A percentile compares a stretch with the other conserved stretches of the same genome.
Conservation (phyloP, 2,113 vertebrate genomes). For the Brachirus orientalis region DNA sequence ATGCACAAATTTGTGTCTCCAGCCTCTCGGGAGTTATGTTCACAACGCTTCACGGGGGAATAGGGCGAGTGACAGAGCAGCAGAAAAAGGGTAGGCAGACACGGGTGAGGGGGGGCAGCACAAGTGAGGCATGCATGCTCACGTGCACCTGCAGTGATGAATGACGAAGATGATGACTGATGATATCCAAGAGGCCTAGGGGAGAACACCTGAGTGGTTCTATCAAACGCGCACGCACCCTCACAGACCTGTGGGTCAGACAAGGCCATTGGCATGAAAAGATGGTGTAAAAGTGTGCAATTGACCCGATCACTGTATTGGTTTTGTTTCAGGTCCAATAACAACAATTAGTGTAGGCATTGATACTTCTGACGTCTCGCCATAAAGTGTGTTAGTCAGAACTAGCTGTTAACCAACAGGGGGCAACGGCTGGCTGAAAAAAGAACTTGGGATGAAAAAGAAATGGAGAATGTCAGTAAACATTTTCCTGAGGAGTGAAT, state of each 20-base stretch:
- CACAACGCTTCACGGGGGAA: conserved; percentile 50
- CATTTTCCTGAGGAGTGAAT: no score
- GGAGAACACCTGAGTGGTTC: conserved; percentile 79
- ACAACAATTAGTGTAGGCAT: conserved; percentile 39
- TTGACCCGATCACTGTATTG: conserved; percentile 38
- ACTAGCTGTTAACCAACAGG: not conserved
- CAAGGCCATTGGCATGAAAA: conserved; percentile 45
- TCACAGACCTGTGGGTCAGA: conserved; percentile 35
- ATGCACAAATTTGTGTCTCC: conserved; percentile 59
- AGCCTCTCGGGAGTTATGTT: conserved; percentile 48
- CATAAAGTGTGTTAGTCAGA: not conserved
- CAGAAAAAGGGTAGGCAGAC: conserved; percentile 40
- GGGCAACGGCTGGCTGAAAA: no score
- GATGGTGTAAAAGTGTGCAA: conserved; percentile 51
- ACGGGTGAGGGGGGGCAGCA: not conserved
- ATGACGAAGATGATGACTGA: conserved; percentile 81
- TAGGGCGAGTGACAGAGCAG: conserved; percentile 49
- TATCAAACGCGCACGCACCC: conserved; percentile 37
- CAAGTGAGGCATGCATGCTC: conserved; percentile 22
- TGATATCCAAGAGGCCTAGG: conserved; percentile 75
- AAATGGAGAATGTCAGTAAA: no score
- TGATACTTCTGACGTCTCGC: conserved; percentile 5
- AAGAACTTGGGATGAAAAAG: no score
- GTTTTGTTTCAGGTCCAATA: conserved; percentile 48
- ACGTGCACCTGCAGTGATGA: conserved; percentile 75